Evolutionary conservation across 2,797 vertebrate species (phyloP).

Genomic region (Chaetodon trifasciatus): DNA sequence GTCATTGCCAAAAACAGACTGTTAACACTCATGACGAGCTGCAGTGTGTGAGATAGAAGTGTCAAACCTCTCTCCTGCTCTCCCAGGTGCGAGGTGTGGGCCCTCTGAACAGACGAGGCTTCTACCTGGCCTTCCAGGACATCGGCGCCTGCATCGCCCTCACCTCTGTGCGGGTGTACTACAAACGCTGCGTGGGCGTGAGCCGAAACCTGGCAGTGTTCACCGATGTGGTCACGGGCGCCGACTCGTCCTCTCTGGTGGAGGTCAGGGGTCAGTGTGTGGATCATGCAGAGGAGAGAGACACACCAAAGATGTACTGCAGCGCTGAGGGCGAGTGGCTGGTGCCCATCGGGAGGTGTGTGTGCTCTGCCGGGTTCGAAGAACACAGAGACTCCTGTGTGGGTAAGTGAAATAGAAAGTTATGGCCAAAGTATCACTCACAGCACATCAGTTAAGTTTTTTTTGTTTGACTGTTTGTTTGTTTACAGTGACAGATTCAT

Average conservation of each 20-base stretch:
- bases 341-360: constrained; percentile 96
- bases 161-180: constrained; percentile 94
- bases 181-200: constrained; percentile 94
- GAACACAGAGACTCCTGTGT: constrained; percentile 92
- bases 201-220: constrained; percentile 95
- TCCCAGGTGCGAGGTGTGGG: constrained; percentile 90
- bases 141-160: constrained; percentile 96
- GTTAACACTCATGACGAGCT: too few species aligned
- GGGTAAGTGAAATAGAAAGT: constrained; percentile 85
- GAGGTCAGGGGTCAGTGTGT: constrained; percentile 96
- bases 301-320: constrained; percentile 99
- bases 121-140: constrained; percentile 98
- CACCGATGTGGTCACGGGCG: constrained; percentile 94
- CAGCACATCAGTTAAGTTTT: background rate
- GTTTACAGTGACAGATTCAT: background rate
- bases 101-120: constrained; percentile 91
- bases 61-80: background rate
- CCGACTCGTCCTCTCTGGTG: constrained; percentile 95
- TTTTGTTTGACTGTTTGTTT: background rate
- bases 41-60: background rate
- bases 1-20: background rate
- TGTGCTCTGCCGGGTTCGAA: constrained; percentile 95
- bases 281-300: constrained; percentile 94
- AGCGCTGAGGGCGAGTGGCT: constrained; percentile 98
- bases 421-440: background rate